Evolutionary conservation across 2,888 invertebrate genomes (phyloP), one percentile per base, ranked within the genome.

Genomic region (Drosophila bunnanda): DNA sequence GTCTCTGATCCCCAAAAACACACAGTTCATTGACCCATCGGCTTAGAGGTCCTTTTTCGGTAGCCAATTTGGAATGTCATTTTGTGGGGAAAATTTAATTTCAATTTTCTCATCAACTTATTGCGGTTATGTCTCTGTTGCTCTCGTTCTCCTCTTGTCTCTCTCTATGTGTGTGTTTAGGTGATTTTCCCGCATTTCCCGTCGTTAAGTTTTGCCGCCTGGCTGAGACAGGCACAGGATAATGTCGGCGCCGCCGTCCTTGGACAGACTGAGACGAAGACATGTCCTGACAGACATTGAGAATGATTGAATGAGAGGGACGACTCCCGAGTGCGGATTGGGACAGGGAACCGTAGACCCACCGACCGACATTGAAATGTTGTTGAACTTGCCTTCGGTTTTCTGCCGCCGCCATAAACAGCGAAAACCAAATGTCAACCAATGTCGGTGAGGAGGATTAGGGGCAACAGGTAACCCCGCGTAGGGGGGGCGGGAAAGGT

Each of bases 301-400:
- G 66, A 73, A 66, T 73, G 75, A 57, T 64, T 67, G 70, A 79
- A 62, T 41, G 60, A 55, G 59, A 54, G 66, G 25, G 17, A 10
- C 32, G 4, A 25, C 10, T 30, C 4, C 30, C 7, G 15, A 38
- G 20, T 12, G 36, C 12, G 10, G 28, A 48, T 17, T 13, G 32
- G 13, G 10, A 34, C 28, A 15, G 41, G 22, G 20, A 50, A 25
- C 17, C 57, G 75, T 64, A 72, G 81, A 73, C 52, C 52, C 65
- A 60, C 46, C 46, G 60, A 48, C 46, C 61, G 83, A 76, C 88
- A 83, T 85, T 83, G 77, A 88, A 88, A 80, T 85, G 88, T 85
- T 85, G 83, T 88, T 83, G 88, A 83, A 83, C 83, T 72, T 74
- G 61, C 55, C 44, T 39, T n/a, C n/a, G 36, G 15, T 39, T 70